Conservation (phyloP, 2,888 invertebrate species). For the Protonemura montana region DNA sequence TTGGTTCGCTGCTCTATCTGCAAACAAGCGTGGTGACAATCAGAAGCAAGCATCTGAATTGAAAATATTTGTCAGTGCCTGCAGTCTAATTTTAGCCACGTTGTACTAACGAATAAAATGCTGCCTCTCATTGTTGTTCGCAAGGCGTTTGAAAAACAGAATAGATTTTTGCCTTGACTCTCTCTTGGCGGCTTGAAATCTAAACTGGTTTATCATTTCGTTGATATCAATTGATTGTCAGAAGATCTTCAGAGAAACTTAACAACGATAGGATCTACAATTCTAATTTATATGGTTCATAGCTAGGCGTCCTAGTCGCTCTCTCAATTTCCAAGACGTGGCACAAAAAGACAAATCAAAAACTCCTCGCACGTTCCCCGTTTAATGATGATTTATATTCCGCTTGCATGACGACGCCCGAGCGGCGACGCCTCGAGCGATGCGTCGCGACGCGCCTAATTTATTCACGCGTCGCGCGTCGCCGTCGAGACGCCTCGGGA, state of each 20-base stretch:
- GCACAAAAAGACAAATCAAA: neutral
- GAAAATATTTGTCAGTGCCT: neutral
- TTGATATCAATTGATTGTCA: neutral
- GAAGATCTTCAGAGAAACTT: neutral
- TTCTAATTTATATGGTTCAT: neutral
- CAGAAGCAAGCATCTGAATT: neutral
- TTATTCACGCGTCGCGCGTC: neutral
- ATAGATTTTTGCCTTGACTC: neutral
- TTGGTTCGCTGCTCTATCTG: neutral
- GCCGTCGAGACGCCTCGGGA: neutral
- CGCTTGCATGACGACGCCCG: neutral
- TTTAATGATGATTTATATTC: constrained; percentile 1
- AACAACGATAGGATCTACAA: neutral
- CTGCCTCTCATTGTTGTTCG: neutral
- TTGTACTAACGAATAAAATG: neutral
- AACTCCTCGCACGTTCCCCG: neutral
- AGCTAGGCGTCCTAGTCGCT: neutral
- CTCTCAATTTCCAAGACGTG: neutral
- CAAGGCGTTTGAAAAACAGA: neutral
- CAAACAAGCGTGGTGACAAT: too few species aligned
- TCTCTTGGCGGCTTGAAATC: neutral
- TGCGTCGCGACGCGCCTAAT: neutral
- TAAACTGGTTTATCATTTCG: neutral
- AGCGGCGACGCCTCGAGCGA: neutral
- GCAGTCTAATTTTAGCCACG: neutral